These are phyloP conservation scores for Apis dorsata DNA, from an alignment of 1,140 invertebrate species.

Conservation along the genomic window DNA sequence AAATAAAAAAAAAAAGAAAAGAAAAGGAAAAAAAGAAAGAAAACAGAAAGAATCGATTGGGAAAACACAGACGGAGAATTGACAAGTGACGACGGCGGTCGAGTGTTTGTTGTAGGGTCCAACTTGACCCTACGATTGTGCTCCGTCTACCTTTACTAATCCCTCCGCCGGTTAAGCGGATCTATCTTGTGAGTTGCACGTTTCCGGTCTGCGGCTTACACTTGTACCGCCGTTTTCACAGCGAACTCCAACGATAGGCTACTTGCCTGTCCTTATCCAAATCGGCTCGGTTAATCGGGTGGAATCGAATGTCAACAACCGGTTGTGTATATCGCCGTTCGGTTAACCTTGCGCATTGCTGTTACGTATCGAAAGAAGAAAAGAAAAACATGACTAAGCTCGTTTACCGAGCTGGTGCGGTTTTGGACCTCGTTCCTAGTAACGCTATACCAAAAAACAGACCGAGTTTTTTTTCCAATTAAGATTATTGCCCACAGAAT, in stretches of 20 bases:
- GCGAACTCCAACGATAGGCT: neutral
- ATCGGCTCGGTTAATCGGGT: constrained; percentile 47
- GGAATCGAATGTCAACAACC: constrained; percentile 56
- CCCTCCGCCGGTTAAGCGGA: constrained; percentile 28
- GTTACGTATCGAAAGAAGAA: no score
- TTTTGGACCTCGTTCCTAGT: neutral
- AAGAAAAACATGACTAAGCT: constrained; percentile 27
- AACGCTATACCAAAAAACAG: constrained; percentile 7
- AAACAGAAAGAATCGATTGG: no score
- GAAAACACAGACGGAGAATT: constrained; percentile 18
- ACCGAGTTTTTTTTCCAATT: no score
- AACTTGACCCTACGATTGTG: constrained; percentile 30
- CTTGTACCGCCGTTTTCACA: constrained; percentile 7
- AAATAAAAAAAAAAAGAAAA: no score
- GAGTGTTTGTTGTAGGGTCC: neutral
- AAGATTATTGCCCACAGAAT: no score
- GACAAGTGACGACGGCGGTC: neutral
- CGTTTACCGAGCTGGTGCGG: constrained; percentile 26
- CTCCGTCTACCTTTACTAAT: constrained; percentile 41
- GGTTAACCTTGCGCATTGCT: constrained; percentile 39
- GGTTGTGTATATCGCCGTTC: constrained; percentile 26
- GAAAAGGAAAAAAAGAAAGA: no score
- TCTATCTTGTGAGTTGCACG: constrained; percentile 4
- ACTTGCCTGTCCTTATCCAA: constrained; percentile 1
- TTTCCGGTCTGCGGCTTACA: constrained; percentile 38